A percentile compares a stretch with the other conserved stretches of the same genome.
Evolutionary conservation across 53 echinoderm and acorn worm species (phyloP).

Genomic region (Paracentrotus lividus): DNA sequence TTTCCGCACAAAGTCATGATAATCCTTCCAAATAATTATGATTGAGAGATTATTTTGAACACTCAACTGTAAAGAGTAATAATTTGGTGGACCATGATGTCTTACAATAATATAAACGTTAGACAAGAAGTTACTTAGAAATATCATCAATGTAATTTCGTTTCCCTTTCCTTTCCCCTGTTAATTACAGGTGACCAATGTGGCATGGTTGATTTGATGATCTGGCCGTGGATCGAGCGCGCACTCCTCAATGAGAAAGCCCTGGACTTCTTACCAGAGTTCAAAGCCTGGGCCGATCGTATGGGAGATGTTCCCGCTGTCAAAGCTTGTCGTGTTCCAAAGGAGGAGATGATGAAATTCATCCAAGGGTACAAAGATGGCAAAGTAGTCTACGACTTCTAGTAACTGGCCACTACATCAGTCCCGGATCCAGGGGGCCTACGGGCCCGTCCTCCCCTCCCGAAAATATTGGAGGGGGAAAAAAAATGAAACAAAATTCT

Average conservation of each 20-base stretch:
- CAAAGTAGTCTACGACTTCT: conserved; percentile 66
- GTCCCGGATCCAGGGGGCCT: not conserved
- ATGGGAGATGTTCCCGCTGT: conserved; percentile 73
- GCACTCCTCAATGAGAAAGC: not conserved
- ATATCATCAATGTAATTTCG: no score
- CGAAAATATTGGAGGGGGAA: no score
- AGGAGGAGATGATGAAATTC: conserved; percentile 51
- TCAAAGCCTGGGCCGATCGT: conserved; percentile 55
- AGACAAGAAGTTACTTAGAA: no score
- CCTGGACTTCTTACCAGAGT: conserved; percentile 45
- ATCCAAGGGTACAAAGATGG: not conserved
- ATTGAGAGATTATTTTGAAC: no score
- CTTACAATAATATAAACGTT: no score
- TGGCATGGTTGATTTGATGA: conserved; percentile 75
- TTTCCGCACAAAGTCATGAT: no score
- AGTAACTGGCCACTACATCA: not conserved
- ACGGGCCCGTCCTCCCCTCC: no score
- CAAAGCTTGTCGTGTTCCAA: conserved; percentile 7
- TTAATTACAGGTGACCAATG: conserved; percentile 63
- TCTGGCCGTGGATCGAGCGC: conserved; percentile 81
- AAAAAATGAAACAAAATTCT: no score
- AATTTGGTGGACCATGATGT: no score
- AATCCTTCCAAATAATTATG: no score
- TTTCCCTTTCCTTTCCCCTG: no score
- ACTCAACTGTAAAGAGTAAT: no score